Base-by-base conservation (phyloP, 2,888 invertebrate species). In the Melolontha melolontha region DNA sequence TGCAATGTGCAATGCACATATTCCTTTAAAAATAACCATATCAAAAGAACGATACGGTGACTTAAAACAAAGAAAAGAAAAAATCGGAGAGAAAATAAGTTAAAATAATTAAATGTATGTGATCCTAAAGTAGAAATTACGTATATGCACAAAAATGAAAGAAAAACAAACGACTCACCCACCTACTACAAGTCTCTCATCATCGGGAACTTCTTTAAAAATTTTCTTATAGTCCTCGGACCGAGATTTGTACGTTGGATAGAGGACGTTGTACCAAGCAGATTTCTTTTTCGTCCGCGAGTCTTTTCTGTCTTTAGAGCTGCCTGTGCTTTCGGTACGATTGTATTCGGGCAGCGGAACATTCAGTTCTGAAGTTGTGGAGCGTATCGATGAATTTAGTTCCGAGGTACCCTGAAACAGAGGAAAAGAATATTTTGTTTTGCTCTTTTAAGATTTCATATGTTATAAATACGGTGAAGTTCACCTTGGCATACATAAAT, bases 101-200 rank as follows among this genome's bases (percentile, higher is more conserved):
- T 10, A 22, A 22, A 22, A 22, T 22, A 22, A 22, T 22, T n/a
- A 22, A 22, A 22, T 2, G 22, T 22, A 22, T n/a, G n/a, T n/a
- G n/a, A n/a, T n/a, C n/a, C n/a, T n/a, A n/a, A n/a, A n/a, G n/a
- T n/a, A n/a, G n/a, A n/a, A n/a, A n/a, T n/a, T n/a, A n/a, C n/a
- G n/a, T n/a, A n/a, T n/a, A n/a, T n/a, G n/a, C n/a, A n/a, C n/a
- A n/a, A n/a, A 22, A 22, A 22, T 54, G 6, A 54, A 54, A 54
- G 2, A 42, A 27, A 44, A 49, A 40, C 8, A 41, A 39, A 55
- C 7, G 68, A 64, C 22, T 14, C 76, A 84, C 89, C 87, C 82
- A 96, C 97, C 97, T 75, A 97, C 96, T 81, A 97, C 92, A 73
- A 97, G 89, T 76, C 96, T 87, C 82, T 97, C 97, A 78, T 96